A percentile compares a stretch with the other conserved stretches of the same genome.
These are phyloP conservation scores for Gymnoscelis rufifasciata DNA, from an alignment of 2,888 invertebrate genomes.

Conservation along the genomic window DNA sequence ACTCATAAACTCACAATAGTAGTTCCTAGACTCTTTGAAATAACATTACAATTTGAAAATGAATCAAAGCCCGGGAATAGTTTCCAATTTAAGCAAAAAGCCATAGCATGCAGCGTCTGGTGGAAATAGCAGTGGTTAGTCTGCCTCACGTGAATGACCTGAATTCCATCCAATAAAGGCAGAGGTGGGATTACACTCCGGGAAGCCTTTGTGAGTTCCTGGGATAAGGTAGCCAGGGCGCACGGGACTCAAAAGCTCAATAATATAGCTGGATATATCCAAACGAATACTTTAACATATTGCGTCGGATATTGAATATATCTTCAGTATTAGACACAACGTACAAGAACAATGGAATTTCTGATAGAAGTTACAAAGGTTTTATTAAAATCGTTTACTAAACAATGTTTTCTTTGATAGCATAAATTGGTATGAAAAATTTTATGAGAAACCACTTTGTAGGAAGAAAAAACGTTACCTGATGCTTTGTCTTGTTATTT, in stretches of 20 bases:
- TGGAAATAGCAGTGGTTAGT: constrained; percentile 11
- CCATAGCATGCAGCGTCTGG: constrained; percentile 3
- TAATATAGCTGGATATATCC: not conserved
- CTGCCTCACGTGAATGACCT: constrained; percentile 41
- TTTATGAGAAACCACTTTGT: no score
- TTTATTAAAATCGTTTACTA: no score
- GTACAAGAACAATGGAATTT: constrained; percentile 19
- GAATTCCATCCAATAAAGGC: constrained; percentile 47
- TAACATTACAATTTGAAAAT: not conserved
- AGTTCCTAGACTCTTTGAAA: not conserved
- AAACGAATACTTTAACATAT: no score
- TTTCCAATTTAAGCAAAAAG: constrained; percentile 8
- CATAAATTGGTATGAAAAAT: no score
- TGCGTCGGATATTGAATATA: no score
- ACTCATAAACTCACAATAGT: no score
- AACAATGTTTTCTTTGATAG: no score
- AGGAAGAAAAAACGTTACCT: no score
- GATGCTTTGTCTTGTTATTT: no score
- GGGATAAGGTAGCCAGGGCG: constrained; percentile 12
- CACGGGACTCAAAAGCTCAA: constrained; percentile 7
- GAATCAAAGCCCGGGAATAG: constrained; percentile 4
- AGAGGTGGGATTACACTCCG: constrained; percentile 34
- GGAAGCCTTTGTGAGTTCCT: constrained; percentile 40
- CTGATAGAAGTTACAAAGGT: no score
- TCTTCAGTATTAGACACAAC: no score